Percentiles rank a stretch among this genome's conserved stretches.
phyloP scores from a whole-genome alignment of 2,797 vertebrate species.

The Cryptoprocta ferox region DNA sequence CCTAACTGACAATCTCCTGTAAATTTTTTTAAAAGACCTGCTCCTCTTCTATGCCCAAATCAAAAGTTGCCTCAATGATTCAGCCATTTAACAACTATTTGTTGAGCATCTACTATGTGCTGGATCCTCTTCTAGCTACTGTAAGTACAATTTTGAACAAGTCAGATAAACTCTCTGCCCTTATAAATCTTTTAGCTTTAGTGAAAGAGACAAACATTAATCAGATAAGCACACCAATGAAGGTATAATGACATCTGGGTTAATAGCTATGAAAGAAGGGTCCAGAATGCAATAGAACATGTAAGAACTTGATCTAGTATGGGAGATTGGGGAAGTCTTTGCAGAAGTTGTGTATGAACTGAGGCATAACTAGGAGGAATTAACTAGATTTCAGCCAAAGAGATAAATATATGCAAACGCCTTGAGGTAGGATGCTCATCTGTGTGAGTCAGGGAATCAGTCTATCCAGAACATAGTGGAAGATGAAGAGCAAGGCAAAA shows the following conservation, averaged over 20 bases:
- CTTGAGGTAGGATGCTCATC: not conserved
- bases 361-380: not conserved
- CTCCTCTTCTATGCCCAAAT: not conserved
- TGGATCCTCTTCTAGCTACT: not conserved
- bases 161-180: not conserved
- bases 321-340: not conserved
- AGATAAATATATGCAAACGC: not conserved
- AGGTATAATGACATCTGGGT: not conserved
- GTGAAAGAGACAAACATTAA: not conserved
- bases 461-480: not conserved
- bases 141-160: not conserved
- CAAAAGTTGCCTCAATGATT: not conserved
- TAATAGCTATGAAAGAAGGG: not conserved
- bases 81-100: conserved; percentile 6
- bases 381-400: not conserved
- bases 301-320: not conserved
- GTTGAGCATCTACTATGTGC: not conserved
- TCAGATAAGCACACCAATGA: not conserved
- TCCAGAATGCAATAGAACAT: not conserved
- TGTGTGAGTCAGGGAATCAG: not conserved
- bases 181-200: not conserved
- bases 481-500: not conserved
- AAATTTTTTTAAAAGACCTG: not conserved
- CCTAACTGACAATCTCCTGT: not conserved
- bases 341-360: conserved; percentile 9